phyloP scores from a whole-genome alignment of 2,113 vertebrate genomes.

The Engystomops pustulosus region DNA sequence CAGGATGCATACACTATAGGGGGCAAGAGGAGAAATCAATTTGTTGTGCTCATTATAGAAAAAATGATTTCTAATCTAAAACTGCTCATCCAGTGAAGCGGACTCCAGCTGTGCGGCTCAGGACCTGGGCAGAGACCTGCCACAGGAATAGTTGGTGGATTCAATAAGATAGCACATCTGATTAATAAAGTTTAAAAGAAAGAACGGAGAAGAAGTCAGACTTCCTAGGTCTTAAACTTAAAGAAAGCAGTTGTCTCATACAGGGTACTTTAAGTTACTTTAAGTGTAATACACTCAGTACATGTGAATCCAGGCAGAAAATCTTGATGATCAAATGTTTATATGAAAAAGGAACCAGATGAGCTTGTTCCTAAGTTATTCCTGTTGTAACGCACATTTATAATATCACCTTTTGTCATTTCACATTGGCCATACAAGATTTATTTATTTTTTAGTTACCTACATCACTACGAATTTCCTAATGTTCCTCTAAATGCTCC shows the following conservation, averaged over 20 bases:
- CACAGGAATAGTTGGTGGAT: conserved; percentile 43
- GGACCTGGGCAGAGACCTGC: conserved; percentile 55
- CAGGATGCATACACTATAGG: conserved; percentile 59
- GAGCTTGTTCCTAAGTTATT: neutral
- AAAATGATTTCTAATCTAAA: conserved; percentile 60
- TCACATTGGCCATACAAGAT: neutral
- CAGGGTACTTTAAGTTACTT: neutral
- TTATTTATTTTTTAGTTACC: neutral
- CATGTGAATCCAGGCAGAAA: neutral
- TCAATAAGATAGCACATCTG: conserved; percentile 37
- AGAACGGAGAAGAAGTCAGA: neutral
- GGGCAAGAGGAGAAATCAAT: conserved; percentile 56
- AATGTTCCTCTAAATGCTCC: neutral
- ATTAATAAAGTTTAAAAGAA: conserved; percentile 48
- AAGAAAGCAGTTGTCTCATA: neutral
- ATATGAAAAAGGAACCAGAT: no score
- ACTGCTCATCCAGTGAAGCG: conserved; percentile 56
- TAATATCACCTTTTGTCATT: neutral
- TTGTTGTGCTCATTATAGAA: conserved; percentile 60
- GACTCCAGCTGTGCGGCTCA: conserved; percentile 54
- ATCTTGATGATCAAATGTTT: neutral
- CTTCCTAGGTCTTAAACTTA: neutral
- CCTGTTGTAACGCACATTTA: neutral
- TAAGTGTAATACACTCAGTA: no score
- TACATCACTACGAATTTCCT: no score